Percentiles rank a stretch among this genome's conserved stretches.
phyloP scores from a whole-genome alignment of 2,888 invertebrate genomes.

The Pristionchus mayeri region DNA sequence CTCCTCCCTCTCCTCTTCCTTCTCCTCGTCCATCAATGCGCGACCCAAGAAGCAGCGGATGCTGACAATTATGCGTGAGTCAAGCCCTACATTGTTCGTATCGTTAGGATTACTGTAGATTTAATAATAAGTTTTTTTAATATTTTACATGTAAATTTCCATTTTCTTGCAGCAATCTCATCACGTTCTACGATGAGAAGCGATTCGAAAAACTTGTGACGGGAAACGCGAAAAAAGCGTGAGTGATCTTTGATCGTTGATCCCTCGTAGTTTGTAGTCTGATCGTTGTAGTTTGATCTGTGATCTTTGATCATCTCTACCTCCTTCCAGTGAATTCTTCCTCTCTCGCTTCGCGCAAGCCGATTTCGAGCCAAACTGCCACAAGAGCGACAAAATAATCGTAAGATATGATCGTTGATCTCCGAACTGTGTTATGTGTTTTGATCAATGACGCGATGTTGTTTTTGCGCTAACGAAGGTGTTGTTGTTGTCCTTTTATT shows the following conservation, averaged over 20 bases:
- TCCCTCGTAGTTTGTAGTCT: neutral
- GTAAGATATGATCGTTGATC: constrained; percentile 27
- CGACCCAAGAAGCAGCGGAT: no score
- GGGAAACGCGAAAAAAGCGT: neutral
- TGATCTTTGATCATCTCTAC: neutral
- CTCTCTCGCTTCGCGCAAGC: constrained; percentile 23
- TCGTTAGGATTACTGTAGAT: neutral
- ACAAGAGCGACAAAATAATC: neutral
- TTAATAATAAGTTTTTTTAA: neutral
- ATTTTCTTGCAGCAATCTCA: no score
- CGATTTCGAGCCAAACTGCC: constrained; percentile 39
- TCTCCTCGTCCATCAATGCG: neutral
- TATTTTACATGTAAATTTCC: no score
- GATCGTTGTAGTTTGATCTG: neutral
- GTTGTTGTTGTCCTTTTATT: no score
- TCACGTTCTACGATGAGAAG: constrained; percentile 22
- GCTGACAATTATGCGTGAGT: no score
- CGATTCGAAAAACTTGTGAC: neutral
- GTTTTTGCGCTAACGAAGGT: no score
- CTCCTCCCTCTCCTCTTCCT: neutral
- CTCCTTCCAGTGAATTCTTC: constrained; percentile 42
- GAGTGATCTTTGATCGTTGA: neutral
- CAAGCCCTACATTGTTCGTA: no score
- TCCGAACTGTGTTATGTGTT: no score
- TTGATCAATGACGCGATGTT: no score